Percentiles rank a stretch among this genome's conserved stretches.
These are phyloP conservation scores for Prosopocoilus inquinatus DNA, from an alignment of 2,888 invertebrate genomes.

Conservation along the genomic window DNA sequence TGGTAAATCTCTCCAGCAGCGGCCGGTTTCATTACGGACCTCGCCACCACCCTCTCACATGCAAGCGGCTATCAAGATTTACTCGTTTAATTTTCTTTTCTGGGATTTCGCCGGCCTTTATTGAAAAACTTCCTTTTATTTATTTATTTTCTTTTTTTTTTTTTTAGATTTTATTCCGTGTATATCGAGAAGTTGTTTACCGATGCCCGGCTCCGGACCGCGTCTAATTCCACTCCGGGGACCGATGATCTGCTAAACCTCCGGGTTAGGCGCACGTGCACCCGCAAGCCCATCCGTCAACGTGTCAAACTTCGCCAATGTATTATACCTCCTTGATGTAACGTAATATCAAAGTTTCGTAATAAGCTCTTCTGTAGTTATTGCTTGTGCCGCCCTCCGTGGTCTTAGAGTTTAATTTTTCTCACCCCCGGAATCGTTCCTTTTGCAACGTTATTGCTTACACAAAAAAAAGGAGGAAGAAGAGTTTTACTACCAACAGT, in stretches of 20 bases:
- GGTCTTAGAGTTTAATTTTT: not conserved
- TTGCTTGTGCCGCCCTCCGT: constrained; percentile 12
- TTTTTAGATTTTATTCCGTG: constrained; percentile 27
- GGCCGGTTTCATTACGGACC: constrained; percentile 8
- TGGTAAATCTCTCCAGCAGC: constrained; percentile 1
- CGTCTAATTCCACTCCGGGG: constrained; percentile 35
- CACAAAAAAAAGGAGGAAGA: no score
- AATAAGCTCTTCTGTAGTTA: constrained; percentile 40
- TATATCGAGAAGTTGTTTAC: constrained; percentile 30
- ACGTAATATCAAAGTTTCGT: constrained; percentile 43
- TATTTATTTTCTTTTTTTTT: constrained; percentile 24
- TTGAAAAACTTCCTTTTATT: constrained; percentile 33
- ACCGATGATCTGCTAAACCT: constrained; percentile 28
- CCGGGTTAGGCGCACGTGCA: constrained; percentile 33
- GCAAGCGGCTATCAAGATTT: constrained; percentile 34
- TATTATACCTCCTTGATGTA: constrained; percentile 41
- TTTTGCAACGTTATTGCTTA: not conserved
- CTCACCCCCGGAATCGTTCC: not conserved
- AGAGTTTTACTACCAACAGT: no score
- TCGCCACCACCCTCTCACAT: constrained; percentile 24
- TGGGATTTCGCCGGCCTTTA: constrained; percentile 24
- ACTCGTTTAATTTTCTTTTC: constrained; percentile 38
- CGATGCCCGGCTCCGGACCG: constrained; percentile 26
- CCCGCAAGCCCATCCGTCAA: constrained; percentile 41
- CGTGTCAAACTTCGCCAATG: constrained; percentile 47